Percentiles rank a stretch among this genome's conserved stretches.
Conservation (phyloP, 2,113 vertebrate genomes). For the Strix aluco region DNA sequence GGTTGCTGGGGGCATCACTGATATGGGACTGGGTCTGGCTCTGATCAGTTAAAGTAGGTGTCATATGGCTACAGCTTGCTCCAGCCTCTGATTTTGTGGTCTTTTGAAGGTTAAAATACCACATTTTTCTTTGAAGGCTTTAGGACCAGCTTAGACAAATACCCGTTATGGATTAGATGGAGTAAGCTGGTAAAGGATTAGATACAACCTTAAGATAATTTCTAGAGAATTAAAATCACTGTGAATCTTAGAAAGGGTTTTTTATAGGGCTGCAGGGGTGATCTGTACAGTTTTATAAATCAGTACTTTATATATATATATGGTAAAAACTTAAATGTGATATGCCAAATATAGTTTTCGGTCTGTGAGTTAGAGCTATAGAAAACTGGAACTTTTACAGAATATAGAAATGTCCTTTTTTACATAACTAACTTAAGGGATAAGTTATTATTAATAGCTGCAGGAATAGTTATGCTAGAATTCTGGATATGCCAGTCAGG, state of each 20-base stretch:
- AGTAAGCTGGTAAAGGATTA: neutral
- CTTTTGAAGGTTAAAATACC: neutral
- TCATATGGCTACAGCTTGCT: neutral
- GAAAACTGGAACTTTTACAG: neutral
- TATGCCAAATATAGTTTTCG: neutral
- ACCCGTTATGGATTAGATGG: rapidly evolving
- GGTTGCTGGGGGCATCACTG: rapidly evolving
- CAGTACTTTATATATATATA: neutral
- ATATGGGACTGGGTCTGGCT: neutral
- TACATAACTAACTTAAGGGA: neutral
- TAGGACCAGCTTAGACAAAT: neutral
- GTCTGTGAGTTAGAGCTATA: neutral
- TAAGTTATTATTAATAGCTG: neutral
- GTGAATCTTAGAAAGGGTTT: neutral
- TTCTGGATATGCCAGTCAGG: neutral
- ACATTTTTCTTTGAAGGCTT: neutral
- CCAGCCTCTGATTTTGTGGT: neutral
- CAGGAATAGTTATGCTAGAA: neutral
- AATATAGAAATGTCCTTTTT: neutral
- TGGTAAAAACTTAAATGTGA: neutral
- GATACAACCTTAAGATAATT: neutral
- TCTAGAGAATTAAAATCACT: neutral
- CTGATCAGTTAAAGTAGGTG: neutral
- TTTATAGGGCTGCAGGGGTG: neutral
- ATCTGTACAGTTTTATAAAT: neutral